phyloP scores from a whole-genome alignment of 2,113 vertebrate genomes.

The Heterotis niloticus region DNA sequence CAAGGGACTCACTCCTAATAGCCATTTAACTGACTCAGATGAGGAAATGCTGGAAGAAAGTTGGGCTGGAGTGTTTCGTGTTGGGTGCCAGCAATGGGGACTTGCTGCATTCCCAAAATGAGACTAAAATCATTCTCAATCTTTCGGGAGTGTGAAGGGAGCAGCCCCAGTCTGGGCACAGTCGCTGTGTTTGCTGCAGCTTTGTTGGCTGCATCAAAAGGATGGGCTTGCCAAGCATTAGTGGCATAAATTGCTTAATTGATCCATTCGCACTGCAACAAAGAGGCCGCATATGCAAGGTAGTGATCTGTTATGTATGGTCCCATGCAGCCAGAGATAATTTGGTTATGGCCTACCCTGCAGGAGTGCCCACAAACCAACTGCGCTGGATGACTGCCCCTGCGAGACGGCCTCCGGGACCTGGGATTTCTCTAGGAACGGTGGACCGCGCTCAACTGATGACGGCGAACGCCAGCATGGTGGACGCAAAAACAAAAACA shows the following conservation, averaged over 20 bases:
- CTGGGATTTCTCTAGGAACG: too few species aligned
- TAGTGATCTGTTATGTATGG: background rate
- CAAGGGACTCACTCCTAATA: constrained; percentile 57
- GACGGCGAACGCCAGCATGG: background rate
- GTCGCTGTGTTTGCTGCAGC: constrained; percentile 62
- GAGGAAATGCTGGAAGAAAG: constrained; percentile 64
- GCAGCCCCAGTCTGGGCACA: constrained; percentile 60
- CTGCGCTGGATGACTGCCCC: too few species aligned
- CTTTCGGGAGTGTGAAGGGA: constrained; percentile 57
- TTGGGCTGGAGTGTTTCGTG: constrained; percentile 65
- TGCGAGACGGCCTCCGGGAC: too few species aligned
- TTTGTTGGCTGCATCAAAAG: constrained; percentile 61
- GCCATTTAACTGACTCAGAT: constrained; percentile 66
- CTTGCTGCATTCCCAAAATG: constrained; percentile 62
- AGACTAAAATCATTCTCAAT: constrained; percentile 65
- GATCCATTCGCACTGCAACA: constrained; percentile 66
- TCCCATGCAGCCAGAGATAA: background rate
- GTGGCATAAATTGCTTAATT: constrained; percentile 67
- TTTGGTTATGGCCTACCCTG: too few species aligned
- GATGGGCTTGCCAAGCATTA: constrained; percentile 57
- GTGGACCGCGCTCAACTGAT: too few species aligned
- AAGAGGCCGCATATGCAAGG: constrained; percentile 16
- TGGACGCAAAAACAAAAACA: background rate
- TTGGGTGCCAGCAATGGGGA: constrained; percentile 56
- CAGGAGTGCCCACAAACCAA: too few species aligned